Percentiles rank a stretch among this genome's conserved stretches.
Evolutionary conservation across 2,888 invertebrate species (phyloP).

Genomic region (Tachina grossa): DNA sequence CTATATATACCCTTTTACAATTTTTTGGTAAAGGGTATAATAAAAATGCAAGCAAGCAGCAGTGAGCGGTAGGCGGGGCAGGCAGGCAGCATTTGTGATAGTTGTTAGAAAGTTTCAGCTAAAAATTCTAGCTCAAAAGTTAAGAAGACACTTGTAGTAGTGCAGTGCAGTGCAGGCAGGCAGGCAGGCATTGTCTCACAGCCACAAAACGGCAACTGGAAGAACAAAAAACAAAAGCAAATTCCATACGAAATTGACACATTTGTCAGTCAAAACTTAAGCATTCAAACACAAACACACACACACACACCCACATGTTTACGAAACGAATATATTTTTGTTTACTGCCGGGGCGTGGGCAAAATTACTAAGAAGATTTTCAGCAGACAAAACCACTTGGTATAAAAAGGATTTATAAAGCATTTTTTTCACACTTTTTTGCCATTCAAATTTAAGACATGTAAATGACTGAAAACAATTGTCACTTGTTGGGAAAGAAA

Average conservation of each 20-base stretch:
- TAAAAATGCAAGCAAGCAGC: conserved; percentile 5
- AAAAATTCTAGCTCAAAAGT: conserved; percentile 50
- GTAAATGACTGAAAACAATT: conserved; percentile 71
- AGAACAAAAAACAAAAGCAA: conserved; percentile 25
- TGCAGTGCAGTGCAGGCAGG: neutral
- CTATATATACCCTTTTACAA: too few relatives aligned
- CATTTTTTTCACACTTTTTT: conserved; percentile 10
- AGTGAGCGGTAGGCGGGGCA: conserved; percentile 11
- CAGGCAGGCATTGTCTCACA: conserved; percentile 3
- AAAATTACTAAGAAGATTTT: conserved; percentile 14
- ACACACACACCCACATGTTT: neutral
- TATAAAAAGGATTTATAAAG: conserved; percentile 41
- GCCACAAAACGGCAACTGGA: conserved; percentile 34
- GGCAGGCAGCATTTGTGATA: conserved; percentile 23
- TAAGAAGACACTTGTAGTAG: conserved; percentile 42
- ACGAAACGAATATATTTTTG: conserved; percentile 11
- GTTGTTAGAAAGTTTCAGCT: conserved; percentile 61
- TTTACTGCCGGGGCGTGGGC: neutral
- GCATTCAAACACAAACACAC: neutral
- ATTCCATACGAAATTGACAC: conserved; percentile 66
- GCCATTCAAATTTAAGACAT: conserved; percentile 63
- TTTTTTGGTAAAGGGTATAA: too few relatives aligned
- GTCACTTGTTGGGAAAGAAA: conserved; percentile 56
- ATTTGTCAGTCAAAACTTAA: conserved; percentile 64
- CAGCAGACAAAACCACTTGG: conserved; percentile 59